Evolutionary conservation across 1,140 invertebrate genomes (phyloP).

Genomic region (Chelonus insularis): DNA sequence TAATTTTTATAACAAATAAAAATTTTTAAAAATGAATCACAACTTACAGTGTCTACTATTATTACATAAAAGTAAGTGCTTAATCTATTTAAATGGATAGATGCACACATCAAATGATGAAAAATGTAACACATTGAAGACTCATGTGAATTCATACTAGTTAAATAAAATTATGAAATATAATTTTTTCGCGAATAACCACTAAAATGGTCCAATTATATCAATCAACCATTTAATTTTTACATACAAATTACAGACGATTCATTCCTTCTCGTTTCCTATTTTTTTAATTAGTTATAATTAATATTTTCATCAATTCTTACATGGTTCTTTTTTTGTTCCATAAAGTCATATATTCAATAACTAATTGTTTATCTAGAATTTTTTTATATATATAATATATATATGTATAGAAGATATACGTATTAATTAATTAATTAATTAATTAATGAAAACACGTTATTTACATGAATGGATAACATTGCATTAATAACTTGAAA

Average conservation of each 20-base stretch:
- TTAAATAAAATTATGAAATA: too few relatives aligned
- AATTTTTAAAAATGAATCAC: slow-evolving; percentile 35
- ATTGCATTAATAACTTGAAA: slow-evolving; percentile 5
- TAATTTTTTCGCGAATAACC: too few relatives aligned
- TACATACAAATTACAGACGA: neutral
- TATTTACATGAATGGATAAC: slow-evolving; percentile 26
- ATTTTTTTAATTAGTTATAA: neutral
- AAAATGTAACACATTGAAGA: too few relatives aligned
- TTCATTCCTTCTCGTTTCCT: neutral
- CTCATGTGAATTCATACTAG: too few relatives aligned
- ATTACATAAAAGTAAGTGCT: slow-evolving; percentile 21
- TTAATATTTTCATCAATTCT: neutral
- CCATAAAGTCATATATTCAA: slow-evolving; percentile 19
- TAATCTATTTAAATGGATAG: slow-evolving; percentile 13
- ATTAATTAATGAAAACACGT: slow-evolving; percentile 27
- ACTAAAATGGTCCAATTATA: neutral
- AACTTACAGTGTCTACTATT: slow-evolving; percentile 31
- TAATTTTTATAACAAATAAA: slow-evolving; percentile 17
- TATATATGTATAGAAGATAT: too few relatives aligned
- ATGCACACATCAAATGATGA: neutral
- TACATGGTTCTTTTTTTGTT: slow-evolving; percentile 9
- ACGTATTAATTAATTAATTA: too few relatives aligned
- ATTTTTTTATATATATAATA: too few relatives aligned
- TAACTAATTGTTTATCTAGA: too few relatives aligned
- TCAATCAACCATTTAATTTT: neutral